Evolutionary conservation across 1,140 invertebrate genomes (phyloP).

Genomic region (Musca domestica): DNA sequence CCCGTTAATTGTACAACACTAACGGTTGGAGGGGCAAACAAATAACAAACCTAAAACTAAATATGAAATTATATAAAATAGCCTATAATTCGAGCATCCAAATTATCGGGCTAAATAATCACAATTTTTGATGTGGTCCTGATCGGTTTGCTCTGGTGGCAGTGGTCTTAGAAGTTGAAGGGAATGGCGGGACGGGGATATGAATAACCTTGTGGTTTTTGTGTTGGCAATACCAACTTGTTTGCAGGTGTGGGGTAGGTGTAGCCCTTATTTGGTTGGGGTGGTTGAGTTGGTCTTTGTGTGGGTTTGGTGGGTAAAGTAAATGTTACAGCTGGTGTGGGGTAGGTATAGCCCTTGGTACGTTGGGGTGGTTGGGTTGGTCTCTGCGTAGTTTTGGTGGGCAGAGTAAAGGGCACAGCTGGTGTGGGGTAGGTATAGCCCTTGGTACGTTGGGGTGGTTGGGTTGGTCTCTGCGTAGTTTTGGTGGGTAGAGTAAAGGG

Average conservation of each 20-base stretch:
- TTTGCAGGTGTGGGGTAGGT: conserved; percentile 36
- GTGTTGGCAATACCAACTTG: conserved; percentile 34
- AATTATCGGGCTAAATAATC: too few relatives aligned
- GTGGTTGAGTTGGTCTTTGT: conserved; percentile 17
- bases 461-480: conserved; percentile 36
- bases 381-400: conserved; percentile 5
- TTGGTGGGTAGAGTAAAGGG: conserved; percentile 16
- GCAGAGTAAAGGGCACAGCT: not conserved
- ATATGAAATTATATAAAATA: too few relatives aligned
- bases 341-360: conserved; percentile 26
- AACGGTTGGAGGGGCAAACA: too few relatives aligned
- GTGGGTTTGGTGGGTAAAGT: not conserved
- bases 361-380: not conserved
- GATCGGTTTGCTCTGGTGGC: conserved; percentile 4
- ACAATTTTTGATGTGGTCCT: too few relatives aligned
- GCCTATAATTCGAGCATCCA: too few relatives aligned
- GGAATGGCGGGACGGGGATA: conserved; percentile 13
- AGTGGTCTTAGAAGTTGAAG: conserved; percentile 15
- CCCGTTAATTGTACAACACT: too few relatives aligned
- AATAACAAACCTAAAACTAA: too few relatives aligned
- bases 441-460: conserved; percentile 30
- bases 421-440: conserved; percentile 36
- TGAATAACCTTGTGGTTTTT: conserved; percentile 12
- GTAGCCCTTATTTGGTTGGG: conserved; percentile 29
- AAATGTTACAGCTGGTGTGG: not conserved